These are phyloP conservation scores for Tarsius wallacei DNA, from an alignment of 2,797 vertebrate species.

Conservation along the genomic window DNA sequence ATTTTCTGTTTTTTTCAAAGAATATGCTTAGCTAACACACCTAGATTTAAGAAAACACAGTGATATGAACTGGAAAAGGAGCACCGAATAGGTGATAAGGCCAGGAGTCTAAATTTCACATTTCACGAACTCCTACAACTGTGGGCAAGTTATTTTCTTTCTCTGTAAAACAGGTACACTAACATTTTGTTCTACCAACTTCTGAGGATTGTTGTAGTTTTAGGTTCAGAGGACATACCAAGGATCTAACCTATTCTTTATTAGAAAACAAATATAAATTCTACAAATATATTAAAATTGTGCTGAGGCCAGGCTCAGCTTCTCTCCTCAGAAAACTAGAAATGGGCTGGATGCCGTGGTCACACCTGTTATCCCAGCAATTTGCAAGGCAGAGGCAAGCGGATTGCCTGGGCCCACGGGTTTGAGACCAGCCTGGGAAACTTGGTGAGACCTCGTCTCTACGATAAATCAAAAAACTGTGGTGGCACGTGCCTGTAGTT, in stretches of 20 bases:
- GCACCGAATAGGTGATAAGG: background rate
- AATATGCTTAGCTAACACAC: background rate
- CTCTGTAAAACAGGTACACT: background rate
- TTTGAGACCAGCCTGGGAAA: no score
- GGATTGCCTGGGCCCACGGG: no score
- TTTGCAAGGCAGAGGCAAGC: no score
- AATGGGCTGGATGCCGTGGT: background rate
- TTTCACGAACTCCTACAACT: background rate
- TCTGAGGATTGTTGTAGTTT: background rate
- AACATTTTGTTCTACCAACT: constrained; percentile 30
- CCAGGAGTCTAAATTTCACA: background rate
- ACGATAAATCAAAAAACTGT: no score
- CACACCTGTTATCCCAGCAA: no score
- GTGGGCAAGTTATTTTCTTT: constrained; percentile 12
- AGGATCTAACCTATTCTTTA: background rate
- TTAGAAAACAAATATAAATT: background rate
- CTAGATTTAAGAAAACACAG: background rate
- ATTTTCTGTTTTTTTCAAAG: constrained; percentile 15
- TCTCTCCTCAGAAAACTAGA: background rate
- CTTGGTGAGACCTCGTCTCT: no score
- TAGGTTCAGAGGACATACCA: background rate
- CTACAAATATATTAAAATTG: background rate
- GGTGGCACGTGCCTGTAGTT: no score
- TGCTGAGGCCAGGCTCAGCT: background rate
- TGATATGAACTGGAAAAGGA: background rate